Base-by-base conservation (phyloP, 1,140 invertebrate genomes). In the Nylanderia fulva region DNA sequence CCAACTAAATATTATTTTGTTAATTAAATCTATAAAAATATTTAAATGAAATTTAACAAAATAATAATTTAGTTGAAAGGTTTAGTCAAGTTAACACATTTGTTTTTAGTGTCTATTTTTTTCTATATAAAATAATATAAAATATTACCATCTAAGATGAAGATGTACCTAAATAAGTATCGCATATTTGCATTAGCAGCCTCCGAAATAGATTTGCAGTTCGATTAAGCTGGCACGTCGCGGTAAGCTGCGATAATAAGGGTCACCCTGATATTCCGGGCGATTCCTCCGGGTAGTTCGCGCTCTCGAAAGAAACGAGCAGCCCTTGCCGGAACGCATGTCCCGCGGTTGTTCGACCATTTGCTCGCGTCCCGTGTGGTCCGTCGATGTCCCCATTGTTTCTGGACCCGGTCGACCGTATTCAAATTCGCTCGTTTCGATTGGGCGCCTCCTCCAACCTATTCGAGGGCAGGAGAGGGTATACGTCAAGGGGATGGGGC, bases 331-430 rank as follows among this genome's bases (percentile, higher is more conserved):
- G 93, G 92, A 94, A 94, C 94, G 93, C 94, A 95, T 95, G 94
- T 94, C 93, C 92, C 90, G 88, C 92, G 93, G 93, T 95, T 95
- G 94, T 95, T 94, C 92, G 92, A 94, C 94, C 94, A 95, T 95
- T 95, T 95, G 94, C 94, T 94, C 92, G 93, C 94, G 93, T 93
- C 93, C 94, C 94, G 94, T 95, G 94, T 95, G 94, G 94, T 94
- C 94, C 93, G 91, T 92, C 93, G 93, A 94, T 94, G 92, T 94
- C 88, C 91, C 93, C 94, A 95, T 95, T 94, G 94, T 95, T 94
- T 94, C 91, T 80, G 88, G 63, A 48, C 80, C 85, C 84, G 89
- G 87, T 84, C 84, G 85, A 72, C 85, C 85, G 90, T 90, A 90
- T 89, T 89, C 84, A 89, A 89, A 89, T 88, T 89, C 89, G 87